These are phyloP conservation scores for Macrocentrus cingulum DNA, from an alignment of 1,140 invertebrate species.

Conservation along the genomic window DNA sequence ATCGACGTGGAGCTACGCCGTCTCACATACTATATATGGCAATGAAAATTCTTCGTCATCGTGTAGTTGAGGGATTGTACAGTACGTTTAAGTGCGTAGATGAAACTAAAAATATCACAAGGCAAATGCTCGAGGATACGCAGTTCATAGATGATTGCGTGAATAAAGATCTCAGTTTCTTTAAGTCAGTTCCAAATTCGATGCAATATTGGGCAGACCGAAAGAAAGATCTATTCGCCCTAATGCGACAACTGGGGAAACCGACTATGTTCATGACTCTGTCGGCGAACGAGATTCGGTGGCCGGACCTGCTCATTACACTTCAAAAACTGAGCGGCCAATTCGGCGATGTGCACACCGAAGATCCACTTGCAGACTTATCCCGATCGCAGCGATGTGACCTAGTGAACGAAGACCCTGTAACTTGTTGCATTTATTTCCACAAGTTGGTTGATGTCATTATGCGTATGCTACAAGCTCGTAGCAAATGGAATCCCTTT, in stretches of 20 bases:
- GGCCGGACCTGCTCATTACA: conserved; percentile 45
- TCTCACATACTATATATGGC: conserved; percentile 34
- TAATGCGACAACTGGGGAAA: conserved; percentile 40
- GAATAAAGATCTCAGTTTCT: conserved; percentile 29
- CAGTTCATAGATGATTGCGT: conserved; percentile 28
- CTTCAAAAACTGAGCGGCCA: conserved; percentile 48
- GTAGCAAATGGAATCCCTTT: background rate
- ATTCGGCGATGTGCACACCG: conserved; percentile 33
- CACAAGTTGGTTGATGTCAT: conserved; percentile 44
- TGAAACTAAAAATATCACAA: conserved; percentile 1
- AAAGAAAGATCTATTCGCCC: conserved; percentile 51
- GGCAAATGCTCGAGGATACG: background rate
- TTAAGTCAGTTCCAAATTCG: conserved; percentile 28
- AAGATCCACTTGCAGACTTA: conserved; percentile 23
- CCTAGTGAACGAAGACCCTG: conserved; percentile 51
- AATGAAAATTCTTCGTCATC: conserved; percentile 30
- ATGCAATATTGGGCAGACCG: conserved; percentile 1
- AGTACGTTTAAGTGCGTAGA: conserved; percentile 13
- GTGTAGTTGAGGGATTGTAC: conserved; percentile 21
- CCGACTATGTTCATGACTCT: conserved; percentile 39
- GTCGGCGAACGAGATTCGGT: too few species aligned
- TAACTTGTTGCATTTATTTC: conserved; percentile 41
- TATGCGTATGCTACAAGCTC: conserved; percentile 3
- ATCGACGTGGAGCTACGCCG: conserved; percentile 28
- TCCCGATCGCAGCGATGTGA: conserved; percentile 34